Evolutionary conservation across 2,888 invertebrate genomes (phyloP).

Genomic region (Callimorpha dominula): DNA sequence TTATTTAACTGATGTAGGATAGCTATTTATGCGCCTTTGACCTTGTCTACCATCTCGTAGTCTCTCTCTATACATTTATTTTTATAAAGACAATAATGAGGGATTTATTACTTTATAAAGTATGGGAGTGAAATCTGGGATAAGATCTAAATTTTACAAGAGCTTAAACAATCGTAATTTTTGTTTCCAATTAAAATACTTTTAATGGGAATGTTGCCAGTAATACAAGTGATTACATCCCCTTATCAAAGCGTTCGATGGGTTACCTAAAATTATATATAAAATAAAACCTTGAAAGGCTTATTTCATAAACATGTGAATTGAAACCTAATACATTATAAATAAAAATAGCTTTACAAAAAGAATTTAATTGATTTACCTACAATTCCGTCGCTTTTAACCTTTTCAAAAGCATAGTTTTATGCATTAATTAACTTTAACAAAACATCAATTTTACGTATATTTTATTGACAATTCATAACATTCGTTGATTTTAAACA

Average conservation of each 20-base stretch:
- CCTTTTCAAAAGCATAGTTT: neutral
- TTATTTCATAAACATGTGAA: neutral
- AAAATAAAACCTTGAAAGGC: neutral
- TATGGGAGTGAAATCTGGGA: too few relatives aligned
- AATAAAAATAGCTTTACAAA: slow-evolving; percentile 1
- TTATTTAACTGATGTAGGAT: neutral
- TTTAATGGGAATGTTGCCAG: neutral
- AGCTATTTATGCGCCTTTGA: too few relatives aligned
- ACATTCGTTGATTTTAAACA: neutral
- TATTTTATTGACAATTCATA: neutral
- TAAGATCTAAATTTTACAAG: too few relatives aligned
- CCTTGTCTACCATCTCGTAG: neutral
- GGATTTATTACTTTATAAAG: neutral
- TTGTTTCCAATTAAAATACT: neutral
- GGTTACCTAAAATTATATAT: neutral
- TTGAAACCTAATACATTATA: slow-evolving; percentile 1
- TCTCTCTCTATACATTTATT: neutral
- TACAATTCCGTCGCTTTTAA: neutral
- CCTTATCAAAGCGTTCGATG: neutral
- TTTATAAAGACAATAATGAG: neutral
- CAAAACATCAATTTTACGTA: neutral
- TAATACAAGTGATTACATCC: neutral
- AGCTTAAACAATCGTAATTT: neutral
- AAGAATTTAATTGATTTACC: neutral
- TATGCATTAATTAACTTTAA: neutral